Conservation (phyloP, 1,140 invertebrate species). For the Drusus annulatus region DNA sequence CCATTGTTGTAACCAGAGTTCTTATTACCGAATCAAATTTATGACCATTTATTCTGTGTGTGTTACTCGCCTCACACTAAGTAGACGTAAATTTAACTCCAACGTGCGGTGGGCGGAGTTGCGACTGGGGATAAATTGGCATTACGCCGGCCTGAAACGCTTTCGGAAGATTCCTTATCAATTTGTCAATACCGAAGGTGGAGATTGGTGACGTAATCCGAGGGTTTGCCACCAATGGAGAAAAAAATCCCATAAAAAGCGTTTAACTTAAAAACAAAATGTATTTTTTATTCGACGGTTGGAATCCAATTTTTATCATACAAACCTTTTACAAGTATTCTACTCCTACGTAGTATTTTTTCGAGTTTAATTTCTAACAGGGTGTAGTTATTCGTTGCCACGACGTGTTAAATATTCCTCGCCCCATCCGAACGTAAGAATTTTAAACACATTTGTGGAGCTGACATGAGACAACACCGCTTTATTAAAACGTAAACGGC, state of each 20-base stretch:
- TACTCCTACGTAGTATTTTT: no score
- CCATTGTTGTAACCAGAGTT: constrained; percentile 49
- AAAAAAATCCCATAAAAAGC: background rate
- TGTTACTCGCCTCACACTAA: constrained; percentile 55
- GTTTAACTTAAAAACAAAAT: background rate
- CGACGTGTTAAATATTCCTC: no score
- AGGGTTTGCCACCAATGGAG: no score
- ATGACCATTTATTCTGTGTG: constrained; percentile 55
- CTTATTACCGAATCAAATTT: constrained; percentile 58
- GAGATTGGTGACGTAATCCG: constrained; percentile 1
- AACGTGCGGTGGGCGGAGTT: constrained; percentile 19
- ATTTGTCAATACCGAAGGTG: constrained; percentile 15
- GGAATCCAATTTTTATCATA: background rate
- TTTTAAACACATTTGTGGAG: background rate
- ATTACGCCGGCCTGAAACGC: constrained; percentile 52
- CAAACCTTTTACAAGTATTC: no score
- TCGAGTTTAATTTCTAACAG: no score
- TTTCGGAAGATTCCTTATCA: constrained; percentile 33
- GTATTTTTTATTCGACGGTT: background rate
- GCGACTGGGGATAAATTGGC: constrained; percentile 46
- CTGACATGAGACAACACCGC: constrained; percentile 40
- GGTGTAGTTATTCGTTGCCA: no score
- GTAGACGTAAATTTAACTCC: constrained; percentile 57
- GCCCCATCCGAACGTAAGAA: no score
- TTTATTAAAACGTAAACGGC: constrained; percentile 38